Evolutionary conservation across 2,113 vertebrate genomes (phyloP), one percentile per base, ranked within the genome.

Genomic region (Candoia aspera): DNA sequence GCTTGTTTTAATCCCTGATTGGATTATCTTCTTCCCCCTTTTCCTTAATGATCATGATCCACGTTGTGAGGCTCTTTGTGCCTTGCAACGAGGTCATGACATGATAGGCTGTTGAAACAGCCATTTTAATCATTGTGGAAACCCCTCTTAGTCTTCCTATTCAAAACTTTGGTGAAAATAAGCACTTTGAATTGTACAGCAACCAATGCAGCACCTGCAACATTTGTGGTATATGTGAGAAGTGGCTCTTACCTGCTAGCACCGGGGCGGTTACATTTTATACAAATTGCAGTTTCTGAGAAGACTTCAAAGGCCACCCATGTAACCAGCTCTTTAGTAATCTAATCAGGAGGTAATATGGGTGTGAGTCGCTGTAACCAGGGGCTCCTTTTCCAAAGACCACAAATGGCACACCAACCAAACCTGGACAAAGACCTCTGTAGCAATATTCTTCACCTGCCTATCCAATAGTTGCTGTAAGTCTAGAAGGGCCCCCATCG

Each of bases 101-200:
- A n/a, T n/a, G 24, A 83, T 57, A 88, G 15, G 64, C 23, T 37
- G 46, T 54, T 86, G 2, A 24, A 91, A 92, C 60, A 91, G 26
- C 91, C 87, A 87, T 42, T 60, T 86, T 0, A 92, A 55, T 83
- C 2, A 4, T 59, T 59, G 24, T 3, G 17, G n/a, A 96, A 87
- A 91, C 93, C 89, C 87, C 24, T 46, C 23, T 33, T 62, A 55
- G 49, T 73, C n/a, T 42, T 90, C 90, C 54, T 91, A 86, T 37
- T 21, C 42, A 91, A 37, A 84, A 21, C 86, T n/a, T 0, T 79
- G 33, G 8, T 79, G 73, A 37, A 79, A 79, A 79, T 79, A 17
- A 79, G 37, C 33, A 79, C 73, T 42, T 33, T 42, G 15, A 42
- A 79, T 79, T 42, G 6, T 73, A 17, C n/a, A 37, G 68, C 68